phyloP scores from a whole-genome alignment of 2,888 invertebrate species.

The Mythimna albipuncta region DNA sequence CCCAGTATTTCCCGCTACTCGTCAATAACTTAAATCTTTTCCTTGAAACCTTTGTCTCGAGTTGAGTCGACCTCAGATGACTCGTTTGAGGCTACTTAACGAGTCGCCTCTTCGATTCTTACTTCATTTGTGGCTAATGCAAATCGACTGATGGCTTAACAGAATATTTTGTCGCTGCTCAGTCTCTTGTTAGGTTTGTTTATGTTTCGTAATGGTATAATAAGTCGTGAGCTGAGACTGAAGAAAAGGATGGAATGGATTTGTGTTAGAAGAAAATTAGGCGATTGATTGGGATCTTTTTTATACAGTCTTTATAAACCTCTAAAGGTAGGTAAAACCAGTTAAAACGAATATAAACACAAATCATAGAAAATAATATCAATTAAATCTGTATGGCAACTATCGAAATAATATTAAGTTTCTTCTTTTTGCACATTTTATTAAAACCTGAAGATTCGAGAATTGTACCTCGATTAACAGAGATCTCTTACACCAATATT shows the following conservation, averaged over 20 bases:
- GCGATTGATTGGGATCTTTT: background rate
- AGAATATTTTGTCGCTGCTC: slow-evolving; percentile 59
- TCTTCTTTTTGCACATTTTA: background rate
- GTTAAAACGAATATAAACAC: background rate
- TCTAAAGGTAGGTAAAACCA: background rate
- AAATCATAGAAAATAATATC: too few species aligned
- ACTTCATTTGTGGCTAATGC: slow-evolving; percentile 67
- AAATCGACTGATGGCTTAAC: slow-evolving; percentile 63
- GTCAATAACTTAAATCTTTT: slow-evolving; percentile 45
- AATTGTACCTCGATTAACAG: background rate
- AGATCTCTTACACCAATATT: background rate
- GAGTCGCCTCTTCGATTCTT: slow-evolving; percentile 66
- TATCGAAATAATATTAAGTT: background rate
- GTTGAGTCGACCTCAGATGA: slow-evolving; percentile 72
- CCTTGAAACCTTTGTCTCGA: slow-evolving; percentile 65
- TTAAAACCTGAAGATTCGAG: background rate
- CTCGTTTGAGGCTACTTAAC: slow-evolving; percentile 81
- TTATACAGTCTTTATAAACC: background rate
- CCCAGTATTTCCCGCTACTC: slow-evolving; percentile 22
- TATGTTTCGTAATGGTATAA: slow-evolving; percentile 51
- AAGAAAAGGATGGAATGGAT: slow-evolving; percentile 2
- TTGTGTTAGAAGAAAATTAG: background rate
- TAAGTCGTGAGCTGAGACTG: slow-evolving; percentile 32
- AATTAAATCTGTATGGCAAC: too few species aligned
- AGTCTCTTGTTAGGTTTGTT: slow-evolving; percentile 51